Conservation (phyloP, 2,797 vertebrate genomes). For the Chromis chromis region DNA sequence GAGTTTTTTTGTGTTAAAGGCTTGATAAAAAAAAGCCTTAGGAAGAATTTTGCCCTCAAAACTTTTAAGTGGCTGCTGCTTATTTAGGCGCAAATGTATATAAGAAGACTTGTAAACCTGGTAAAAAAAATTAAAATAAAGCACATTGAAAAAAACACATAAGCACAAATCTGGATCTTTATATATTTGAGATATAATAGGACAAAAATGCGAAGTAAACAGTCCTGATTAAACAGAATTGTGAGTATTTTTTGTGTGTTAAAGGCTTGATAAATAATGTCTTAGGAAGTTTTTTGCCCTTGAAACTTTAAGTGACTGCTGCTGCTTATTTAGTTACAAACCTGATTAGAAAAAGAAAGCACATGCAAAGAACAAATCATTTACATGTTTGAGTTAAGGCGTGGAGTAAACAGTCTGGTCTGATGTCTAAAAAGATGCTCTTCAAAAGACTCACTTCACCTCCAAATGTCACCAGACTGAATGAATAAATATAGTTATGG, state of each 20-base stretch:
- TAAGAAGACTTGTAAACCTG: not conserved
- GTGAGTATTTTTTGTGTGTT: too few species aligned
- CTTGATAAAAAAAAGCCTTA: too few species aligned
- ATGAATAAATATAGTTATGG: slow-evolving; percentile 30
- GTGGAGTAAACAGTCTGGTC: slow-evolving; percentile 7
- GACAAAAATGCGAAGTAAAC: too few species aligned
- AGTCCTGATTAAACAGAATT: too few species aligned
- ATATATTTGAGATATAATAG: too few species aligned
- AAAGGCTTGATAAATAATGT: too few species aligned
- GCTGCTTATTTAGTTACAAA: too few species aligned
- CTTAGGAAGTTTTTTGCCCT: too few species aligned
- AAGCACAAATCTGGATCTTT: too few species aligned
- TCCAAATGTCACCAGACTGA: slow-evolving; percentile 1
- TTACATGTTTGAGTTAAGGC: slow-evolving; percentile 1
- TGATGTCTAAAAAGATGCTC: slow-evolving; percentile 1
- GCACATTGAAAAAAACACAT: not conserved
- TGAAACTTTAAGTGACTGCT: too few species aligned
- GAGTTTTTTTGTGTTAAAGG: not conserved
- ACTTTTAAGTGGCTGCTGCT: not conserved
- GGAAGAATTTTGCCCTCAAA: not conserved
- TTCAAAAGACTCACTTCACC: slow-evolving; percentile 16
- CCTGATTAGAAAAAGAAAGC: too few species aligned
- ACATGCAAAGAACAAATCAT: not conserved
- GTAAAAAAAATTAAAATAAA: too few species aligned
- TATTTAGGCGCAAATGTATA: not conserved